Evolutionary conservation across 2,888 invertebrate genomes (phyloP).

Genomic region (Tridacna gigas): DNA sequence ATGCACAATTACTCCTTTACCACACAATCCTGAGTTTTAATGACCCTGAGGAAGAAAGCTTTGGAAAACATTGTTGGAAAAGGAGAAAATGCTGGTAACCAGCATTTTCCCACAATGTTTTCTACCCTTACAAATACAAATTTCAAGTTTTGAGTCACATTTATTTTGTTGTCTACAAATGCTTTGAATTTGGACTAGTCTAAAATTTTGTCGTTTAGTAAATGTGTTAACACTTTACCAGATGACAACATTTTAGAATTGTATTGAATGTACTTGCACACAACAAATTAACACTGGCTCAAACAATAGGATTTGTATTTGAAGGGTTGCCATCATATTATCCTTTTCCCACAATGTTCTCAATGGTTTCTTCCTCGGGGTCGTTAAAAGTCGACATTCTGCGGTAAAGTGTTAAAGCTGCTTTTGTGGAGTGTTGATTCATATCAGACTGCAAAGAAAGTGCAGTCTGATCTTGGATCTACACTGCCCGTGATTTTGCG

Average conservation of each 20-base stretch:
- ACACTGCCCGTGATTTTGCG: too few relatives aligned
- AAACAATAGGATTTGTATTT: background rate
- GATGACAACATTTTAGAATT: background rate
- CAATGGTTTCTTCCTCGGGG: background rate
- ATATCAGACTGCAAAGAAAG: too few relatives aligned
- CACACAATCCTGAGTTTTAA: too few relatives aligned
- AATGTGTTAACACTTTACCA: too few relatives aligned
- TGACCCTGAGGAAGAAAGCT: too few relatives aligned
- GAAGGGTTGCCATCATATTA: background rate
- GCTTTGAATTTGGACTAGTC: too few relatives aligned
- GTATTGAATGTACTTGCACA: background rate
- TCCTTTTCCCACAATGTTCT: background rate
- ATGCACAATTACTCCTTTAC: too few relatives aligned
- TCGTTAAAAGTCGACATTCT: background rate
- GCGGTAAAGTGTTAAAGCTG: background rate
- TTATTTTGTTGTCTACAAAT: too few relatives aligned
- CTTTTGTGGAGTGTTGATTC: background rate
- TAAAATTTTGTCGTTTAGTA: too few relatives aligned
- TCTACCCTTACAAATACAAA: constrained; percentile 1
- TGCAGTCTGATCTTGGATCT: too few relatives aligned
- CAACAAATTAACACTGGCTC: background rate
- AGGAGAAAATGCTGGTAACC: background rate
- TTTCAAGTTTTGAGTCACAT: too few relatives aligned
- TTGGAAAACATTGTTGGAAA: background rate
- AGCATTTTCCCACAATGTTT: constrained; percentile 10